These are phyloP conservation scores for Apostichopus californicus DNA, from an alignment of 35 echinoderm and acorn worm genomes.

Conservation along the genomic window DNA sequence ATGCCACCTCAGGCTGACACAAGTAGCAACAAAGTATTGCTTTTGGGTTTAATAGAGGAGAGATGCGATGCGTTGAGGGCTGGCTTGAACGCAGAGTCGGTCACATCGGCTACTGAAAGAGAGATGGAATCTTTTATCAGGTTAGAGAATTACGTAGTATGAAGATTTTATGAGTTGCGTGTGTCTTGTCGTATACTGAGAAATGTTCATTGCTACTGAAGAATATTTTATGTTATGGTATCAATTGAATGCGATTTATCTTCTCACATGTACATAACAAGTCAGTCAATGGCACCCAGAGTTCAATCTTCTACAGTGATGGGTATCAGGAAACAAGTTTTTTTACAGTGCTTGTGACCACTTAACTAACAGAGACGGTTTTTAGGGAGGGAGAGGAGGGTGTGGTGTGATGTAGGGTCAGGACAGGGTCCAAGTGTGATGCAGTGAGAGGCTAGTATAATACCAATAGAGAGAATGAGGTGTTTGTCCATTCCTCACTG, in stretches of 20 bases:
- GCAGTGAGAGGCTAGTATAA: neutral
- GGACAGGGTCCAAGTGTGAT: neutral
- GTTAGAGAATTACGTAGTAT: neutral
- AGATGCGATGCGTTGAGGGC: neutral
- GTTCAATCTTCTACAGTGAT: no score
- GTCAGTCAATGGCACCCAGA: no score
- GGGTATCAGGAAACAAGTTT: no score
- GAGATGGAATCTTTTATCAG: slow-evolving; percentile 20
- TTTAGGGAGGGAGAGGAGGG: neutral
- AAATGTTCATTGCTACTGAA: no score
- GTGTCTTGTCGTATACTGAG: no score
- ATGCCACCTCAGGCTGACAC: neutral
- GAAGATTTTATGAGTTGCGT: no score
- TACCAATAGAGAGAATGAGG: neutral
- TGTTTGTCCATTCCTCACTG: neutral
- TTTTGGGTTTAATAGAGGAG: neutral
- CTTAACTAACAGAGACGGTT: no score
- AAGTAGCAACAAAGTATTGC: neutral
- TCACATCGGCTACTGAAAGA: neutral
- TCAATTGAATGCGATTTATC: no score
- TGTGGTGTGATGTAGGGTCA: neutral
- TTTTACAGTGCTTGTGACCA: no score
- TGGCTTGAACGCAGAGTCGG: neutral
- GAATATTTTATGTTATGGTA: no score
- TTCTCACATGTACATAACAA: no score